Conservation (phyloP, 2,888 invertebrate species). For the Pinctada fucata region DNA sequence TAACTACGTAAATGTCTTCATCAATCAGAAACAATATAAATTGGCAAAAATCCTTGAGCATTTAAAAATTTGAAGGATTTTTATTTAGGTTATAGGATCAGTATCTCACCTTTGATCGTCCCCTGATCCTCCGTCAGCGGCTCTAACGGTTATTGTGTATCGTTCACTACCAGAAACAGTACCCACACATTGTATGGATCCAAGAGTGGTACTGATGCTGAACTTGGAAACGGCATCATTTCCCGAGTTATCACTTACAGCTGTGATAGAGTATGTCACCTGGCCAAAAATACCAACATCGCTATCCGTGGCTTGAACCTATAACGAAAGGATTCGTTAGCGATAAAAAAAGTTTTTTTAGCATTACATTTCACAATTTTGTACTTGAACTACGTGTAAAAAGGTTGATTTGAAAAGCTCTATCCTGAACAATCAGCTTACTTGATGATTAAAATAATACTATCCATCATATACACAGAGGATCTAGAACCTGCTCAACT, state of each 20-base stretch:
- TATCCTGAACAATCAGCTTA: no score
- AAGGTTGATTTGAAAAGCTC: no score
- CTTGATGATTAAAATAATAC: neutral
- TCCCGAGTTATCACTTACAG: conserved; percentile 49
- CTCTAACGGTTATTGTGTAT: conserved; percentile 61
- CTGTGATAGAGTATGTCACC: conserved; percentile 57
- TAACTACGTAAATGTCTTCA: no score
- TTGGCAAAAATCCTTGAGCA: no score
- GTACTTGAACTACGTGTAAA: no score
- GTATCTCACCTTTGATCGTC: conserved; percentile 38
- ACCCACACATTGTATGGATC: conserved; percentile 52
- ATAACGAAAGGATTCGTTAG: neutral
- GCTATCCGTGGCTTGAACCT: conserved; percentile 59
- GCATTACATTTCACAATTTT: no score
- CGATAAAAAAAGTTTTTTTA: neutral
- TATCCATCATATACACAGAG: neutral
- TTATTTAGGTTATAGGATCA: no score
- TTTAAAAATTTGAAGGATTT: no score
- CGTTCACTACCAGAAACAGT: conserved; percentile 50
- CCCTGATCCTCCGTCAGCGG: conserved; percentile 55
- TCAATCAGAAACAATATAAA: no score
- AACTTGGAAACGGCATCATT: conserved; percentile 48
- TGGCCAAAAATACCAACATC: conserved; percentile 51
- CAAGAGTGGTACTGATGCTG: conserved; percentile 38
- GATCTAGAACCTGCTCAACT: no score